phyloP scores from a whole-genome alignment of 2,888 invertebrate genomes.

The Liodrosophila aerea region DNA sequence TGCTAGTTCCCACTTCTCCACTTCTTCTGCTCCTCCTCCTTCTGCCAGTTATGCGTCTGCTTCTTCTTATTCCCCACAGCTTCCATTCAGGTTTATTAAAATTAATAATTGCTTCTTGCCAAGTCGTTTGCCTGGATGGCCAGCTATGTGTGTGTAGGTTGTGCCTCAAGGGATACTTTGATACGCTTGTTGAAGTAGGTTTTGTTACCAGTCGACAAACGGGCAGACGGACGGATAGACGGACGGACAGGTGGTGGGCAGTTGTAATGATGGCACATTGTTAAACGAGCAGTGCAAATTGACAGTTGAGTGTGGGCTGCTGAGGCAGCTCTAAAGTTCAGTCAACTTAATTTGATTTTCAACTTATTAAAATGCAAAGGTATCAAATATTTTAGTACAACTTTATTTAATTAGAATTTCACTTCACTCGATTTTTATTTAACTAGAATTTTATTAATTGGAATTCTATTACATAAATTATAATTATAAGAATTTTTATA shows the following conservation, averaged over 20 bases:
- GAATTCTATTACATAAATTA: no score
- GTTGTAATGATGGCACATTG: background rate
- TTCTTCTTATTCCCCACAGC: background rate
- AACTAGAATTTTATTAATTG: no score
- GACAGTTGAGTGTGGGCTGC: background rate
- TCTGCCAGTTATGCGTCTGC: no score
- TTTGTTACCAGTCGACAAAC: constrained; percentile 5
- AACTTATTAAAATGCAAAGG: no score
- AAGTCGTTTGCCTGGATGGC: constrained; percentile 48
- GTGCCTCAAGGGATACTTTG: constrained; percentile 37
- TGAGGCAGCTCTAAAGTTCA: constrained; percentile 13
- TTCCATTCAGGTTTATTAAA: constrained; percentile 68
- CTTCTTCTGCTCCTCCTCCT: background rate
- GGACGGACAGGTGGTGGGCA: constrained; percentile 22
- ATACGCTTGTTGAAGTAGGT: constrained; percentile 20
- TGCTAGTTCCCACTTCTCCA: background rate
- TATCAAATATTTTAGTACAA: no score
- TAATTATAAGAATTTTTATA: no score
- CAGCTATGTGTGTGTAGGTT: constrained; percentile 16
- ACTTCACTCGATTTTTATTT: no score
- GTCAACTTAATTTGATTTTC: no score
- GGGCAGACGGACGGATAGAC: background rate
- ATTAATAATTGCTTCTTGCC: constrained; percentile 70
- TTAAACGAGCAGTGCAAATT: constrained; percentile 2
- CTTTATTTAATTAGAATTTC: no score